phyloP scores from a whole-genome alignment of 1,140 invertebrate species.

The Pachypsylla venusta region DNA sequence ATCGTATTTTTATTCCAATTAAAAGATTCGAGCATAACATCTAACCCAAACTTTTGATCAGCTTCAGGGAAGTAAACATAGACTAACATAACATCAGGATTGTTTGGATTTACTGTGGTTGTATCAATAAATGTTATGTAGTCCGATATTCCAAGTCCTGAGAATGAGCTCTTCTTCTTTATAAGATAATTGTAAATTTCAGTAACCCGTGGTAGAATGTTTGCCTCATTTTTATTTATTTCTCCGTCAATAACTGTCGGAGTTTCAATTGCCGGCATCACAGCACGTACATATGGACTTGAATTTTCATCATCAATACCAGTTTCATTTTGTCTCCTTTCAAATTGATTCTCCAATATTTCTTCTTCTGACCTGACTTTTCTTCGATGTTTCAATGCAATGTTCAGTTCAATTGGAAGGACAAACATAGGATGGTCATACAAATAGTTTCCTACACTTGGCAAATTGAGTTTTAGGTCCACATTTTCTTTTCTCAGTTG shows the following conservation, averaged over 20 bases:
- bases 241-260: too few species aligned
- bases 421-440: constrained; percentile 44
- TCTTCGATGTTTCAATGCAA: background rate
- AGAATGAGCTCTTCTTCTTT: background rate
- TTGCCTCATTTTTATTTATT: constrained; percentile 60
- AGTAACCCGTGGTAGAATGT: constrained; percentile 22
- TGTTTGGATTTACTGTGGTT: background rate
- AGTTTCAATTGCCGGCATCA: too few species aligned
- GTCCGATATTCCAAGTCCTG: background rate
- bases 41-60: constrained; percentile 1
- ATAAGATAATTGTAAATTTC: background rate
- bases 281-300: too few species aligned
- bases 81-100: background rate
- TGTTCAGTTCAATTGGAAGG: background rate
- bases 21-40: background rate
- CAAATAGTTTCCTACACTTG: constrained; percentile 57
- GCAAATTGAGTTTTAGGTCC: constrained; percentile 46
- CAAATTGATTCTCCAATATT: too few species aligned
- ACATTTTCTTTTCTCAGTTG: constrained; percentile 33
- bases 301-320: too few species aligned
- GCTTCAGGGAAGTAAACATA: background rate
- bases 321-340: too few species aligned
- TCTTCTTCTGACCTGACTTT: too few species aligned
- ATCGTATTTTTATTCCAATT: background rate
- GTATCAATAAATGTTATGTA: background rate